A percentile compares a stretch with the other conserved stretches of the same genome.
These are phyloP conservation scores for Phoxinus phoxinus DNA, from an alignment of 2,113 vertebrate species.

Conservation along the genomic window DNA sequence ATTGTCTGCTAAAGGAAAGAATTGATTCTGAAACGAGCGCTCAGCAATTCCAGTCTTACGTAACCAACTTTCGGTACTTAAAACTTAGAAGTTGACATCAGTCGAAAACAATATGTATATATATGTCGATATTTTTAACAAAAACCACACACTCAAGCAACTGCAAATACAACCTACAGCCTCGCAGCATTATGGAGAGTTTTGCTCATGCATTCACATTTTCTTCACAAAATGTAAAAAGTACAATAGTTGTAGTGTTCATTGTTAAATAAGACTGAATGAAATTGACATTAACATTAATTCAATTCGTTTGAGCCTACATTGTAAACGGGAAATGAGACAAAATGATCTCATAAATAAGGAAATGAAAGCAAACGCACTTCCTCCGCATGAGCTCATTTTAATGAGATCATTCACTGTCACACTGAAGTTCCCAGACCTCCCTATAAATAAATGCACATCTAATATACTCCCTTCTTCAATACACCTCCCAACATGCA, in stretches of 20 bases:
- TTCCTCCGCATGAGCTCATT: slow-evolving; percentile 9
- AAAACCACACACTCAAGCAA: not conserved
- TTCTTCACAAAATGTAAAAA: not conserved
- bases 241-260: not conserved
- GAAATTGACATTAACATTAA: not conserved
- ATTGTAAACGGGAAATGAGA: not conserved
- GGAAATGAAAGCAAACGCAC: slow-evolving; percentile 35
- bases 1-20: no score
- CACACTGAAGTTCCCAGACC: slow-evolving; percentile 20
- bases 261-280: not conserved
- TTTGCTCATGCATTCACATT: not conserved
- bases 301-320: not conserved
- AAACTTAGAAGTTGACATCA: no score
- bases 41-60: no score
- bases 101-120: no score
- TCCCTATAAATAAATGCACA: slow-evolving; percentile 30
- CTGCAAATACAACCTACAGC: not conserved
- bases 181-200: not conserved
- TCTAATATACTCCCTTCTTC: slow-evolving; percentile 10
- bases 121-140: not conserved
- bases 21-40: no score
- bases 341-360: not conserved
- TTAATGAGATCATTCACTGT: slow-evolving; percentile 39
- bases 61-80: no score
- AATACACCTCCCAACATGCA: not conserved